Conservation (phyloP, 2,797 vertebrate species). For the Steatocranus sp. region DNA sequence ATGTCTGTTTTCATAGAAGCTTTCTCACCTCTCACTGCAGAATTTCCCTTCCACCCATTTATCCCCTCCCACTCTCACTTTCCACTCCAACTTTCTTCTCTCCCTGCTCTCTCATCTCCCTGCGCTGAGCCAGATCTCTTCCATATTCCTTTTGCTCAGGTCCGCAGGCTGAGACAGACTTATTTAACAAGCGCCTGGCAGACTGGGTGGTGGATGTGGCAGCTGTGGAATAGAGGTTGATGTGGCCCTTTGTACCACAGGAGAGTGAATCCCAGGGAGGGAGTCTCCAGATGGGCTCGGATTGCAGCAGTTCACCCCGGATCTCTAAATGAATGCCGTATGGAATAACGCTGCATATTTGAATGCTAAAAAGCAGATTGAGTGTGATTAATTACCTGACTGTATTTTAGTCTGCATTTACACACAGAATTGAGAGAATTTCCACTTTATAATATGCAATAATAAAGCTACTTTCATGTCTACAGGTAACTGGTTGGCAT, state of each 20-base stretch:
- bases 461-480: neutral
- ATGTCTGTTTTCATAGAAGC: conserved; percentile 48
- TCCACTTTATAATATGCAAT: neutral
- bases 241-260: conserved; percentile 52
- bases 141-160: conserved; percentile 53
- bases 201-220: conserved; percentile 55
- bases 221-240: conserved; percentile 61
- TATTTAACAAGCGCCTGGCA: conserved; percentile 67
- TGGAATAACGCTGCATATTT: conserved; percentile 61
- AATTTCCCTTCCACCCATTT: conserved; percentile 32
- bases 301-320: conserved; percentile 65
- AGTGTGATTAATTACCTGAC: conserved; percentile 60
- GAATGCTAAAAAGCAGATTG: conserved; percentile 57
- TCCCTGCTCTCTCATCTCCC: conserved; percentile 43
- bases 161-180: conserved; percentile 54
- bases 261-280: conserved; percentile 68
- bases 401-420: conserved; percentile 46
- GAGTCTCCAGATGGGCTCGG: conserved; percentile 72
- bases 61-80: conserved; percentile 42
- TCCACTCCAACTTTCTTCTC: conserved; percentile 54
- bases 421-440: neutral
- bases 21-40: conserved; percentile 18
- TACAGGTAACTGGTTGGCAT: neutral
- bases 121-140: conserved; percentile 46
- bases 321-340: conserved; percentile 55